phyloP scores from a whole-genome alignment of 2,113 vertebrate genomes.

The Pyrgilauda ruficollis region DNA sequence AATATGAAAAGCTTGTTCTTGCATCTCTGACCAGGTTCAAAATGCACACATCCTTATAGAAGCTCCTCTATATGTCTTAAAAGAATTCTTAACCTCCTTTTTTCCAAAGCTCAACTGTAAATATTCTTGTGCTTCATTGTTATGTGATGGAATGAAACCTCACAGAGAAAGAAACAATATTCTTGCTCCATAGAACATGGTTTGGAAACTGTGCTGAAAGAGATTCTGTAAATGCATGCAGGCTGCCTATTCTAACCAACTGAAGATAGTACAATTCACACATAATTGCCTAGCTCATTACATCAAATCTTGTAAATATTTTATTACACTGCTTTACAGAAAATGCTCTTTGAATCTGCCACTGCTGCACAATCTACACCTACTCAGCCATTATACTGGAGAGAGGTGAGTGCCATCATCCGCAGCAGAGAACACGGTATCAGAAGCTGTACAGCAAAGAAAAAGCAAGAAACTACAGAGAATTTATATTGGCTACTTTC shows the following conservation, averaged over 20 bases:
- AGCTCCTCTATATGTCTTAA: neutral
- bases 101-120: neutral
- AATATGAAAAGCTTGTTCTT: neutral
- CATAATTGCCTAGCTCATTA: slow-evolving; percentile 26
- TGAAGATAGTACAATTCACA: neutral
- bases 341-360: neutral
- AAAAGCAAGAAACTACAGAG: neutral
- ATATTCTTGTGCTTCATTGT: neutral
- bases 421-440: rapidly evolving
- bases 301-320: slow-evolving; percentile 29
- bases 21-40: neutral
- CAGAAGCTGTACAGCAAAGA: neutral
- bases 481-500: neutral
- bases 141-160: neutral
- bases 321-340: neutral
- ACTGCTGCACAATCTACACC: neutral
- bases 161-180: neutral
- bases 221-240: neutral
- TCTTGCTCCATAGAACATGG: neutral
- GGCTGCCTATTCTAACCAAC: neutral
- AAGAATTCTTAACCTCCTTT: neutral
- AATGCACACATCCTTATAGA: neutral
- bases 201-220: neutral
- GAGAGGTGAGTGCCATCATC: neutral
- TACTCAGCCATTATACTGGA: neutral